Base-by-base conservation (phyloP, 2,888 invertebrate species). In the Drosophila dives region DNA sequence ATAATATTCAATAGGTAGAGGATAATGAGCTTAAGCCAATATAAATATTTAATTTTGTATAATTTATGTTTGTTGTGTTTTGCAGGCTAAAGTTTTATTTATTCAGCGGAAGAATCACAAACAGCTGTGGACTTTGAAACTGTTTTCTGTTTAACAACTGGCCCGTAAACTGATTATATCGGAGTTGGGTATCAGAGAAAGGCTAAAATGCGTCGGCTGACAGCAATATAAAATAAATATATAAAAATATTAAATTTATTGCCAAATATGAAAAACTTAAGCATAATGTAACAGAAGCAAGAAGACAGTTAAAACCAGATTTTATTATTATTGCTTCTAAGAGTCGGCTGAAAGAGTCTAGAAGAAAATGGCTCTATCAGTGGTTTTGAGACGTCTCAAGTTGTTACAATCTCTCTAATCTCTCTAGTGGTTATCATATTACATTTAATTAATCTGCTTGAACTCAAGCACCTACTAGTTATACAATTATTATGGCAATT, bases 391-490 rank as follows among this genome's bases (percentile, higher is more conserved):
- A 38, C 8, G 8, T 17, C 38, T 38, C 38, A 2, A 38, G 8
- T 7, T 8, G 38, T 0, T 2, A 3, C 38, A 38, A 38, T 38
- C 17, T 17, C 45, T 15, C 20, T 7, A 15, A 45, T 23, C 17
- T 17, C 45, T 15, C 20, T 7, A 15, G 23, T 23, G 8, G 23
- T 8, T 23, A 45, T 15, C 23, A 7, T 20, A 3, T 3, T 20
- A 12, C 12, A 40, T 17, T 40, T 10, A n/a, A 40, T 49, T 42
- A 64, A 69, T 56, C 69, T 48, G 26, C 26, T 48, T 32, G 34
- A 11, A 55, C 60, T 68, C 17, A 72, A 72, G 50, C 11, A 11
- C 10, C n/a, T 11, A 7, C 20, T 12, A 45, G 15, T 23, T 45
- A 23, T 8, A 45, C 15, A 45, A 8, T 15, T 45, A 8, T 45